Conservation (phyloP, 2,113 vertebrate genomes). For the Dendrocopos noguchii region DNA sequence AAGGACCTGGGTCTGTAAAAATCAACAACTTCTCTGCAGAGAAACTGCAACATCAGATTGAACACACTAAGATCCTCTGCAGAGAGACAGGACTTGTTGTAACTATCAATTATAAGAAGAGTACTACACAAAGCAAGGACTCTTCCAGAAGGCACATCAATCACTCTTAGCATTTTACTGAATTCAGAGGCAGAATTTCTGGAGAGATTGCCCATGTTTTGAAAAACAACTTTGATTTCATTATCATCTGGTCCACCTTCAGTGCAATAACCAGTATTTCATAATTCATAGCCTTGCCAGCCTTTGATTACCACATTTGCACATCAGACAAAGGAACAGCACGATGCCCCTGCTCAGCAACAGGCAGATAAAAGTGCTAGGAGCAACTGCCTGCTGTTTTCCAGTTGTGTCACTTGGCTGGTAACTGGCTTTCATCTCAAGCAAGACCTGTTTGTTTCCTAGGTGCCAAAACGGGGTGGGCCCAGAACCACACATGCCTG, state of each 20-base stretch:
- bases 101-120: background rate
- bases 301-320: slow-evolving; percentile 17
- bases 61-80: background rate
- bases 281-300: background rate
- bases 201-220: background rate
- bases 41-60: background rate
- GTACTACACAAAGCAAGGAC: background rate
- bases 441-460: background rate
- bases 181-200: background rate
- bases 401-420: background rate
- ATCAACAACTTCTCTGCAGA: background rate
- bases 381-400: background rate
- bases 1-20: background rate
- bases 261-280: background rate
- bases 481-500: slow-evolving; percentile 81
- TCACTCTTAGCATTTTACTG: background rate
- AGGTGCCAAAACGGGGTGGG: background rate
- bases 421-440: background rate
- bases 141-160: background rate
- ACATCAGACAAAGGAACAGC: slow-evolving; percentile 25
- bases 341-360: background rate
- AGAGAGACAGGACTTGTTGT: background rate
- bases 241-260: background rate
- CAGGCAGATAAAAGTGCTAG: background rate
- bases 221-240: background rate